Evolutionary conservation across 2,888 invertebrate genomes (phyloP), one percentile per base, ranked within the genome.

Genomic region (Tinea trinotella): DNA sequence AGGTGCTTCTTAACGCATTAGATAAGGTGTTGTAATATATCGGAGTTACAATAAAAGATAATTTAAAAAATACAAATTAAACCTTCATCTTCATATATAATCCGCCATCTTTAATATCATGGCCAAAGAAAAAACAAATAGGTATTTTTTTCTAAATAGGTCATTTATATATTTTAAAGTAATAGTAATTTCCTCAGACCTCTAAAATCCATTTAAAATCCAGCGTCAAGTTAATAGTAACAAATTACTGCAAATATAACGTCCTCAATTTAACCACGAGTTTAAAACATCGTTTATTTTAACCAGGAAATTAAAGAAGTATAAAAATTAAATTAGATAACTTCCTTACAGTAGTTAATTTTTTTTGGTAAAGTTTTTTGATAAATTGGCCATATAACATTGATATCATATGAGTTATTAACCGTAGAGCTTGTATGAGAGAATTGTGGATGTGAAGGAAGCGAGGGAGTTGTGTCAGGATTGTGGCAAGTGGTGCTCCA

Each of bases 261-360:
- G n/a, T n/a, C n/a, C n/a, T n/a, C n/a, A n/a, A n/a, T n/a, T n/a
- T n/a, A n/a, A n/a, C n/a, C n/a, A n/a, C n/a, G n/a, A n/a, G 40
- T 15, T 40, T 13, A 40, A 4, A 40, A 12, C 13, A 7, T 40
- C n/a, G 40, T 40, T 30, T 13, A 40, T 7, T 15, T 40, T 40
- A 40, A 40, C 40, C 40, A 40, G 40, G 40, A 40, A 40, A 40
- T 40, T 40, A 40, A 40, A 40, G 40, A 40, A 13, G 40, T 7
- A 15, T 40, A 15, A 12, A 40, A 40, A 40, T 40, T 15, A 12
- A 40, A 40, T 40, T 40, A 40, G 13, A 40, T 2, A 13, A 40
- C 40, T 40, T 40, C 40, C 40, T 12, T n/a, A 12, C 15, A n/a
- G n/a, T 40, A 15, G n/a, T 40, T 7, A 4, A 2, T 30, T 30